These are phyloP conservation scores for Subanguina moxae DNA, from an alignment of 1,140 invertebrate genomes.

Conservation along the genomic window DNA sequence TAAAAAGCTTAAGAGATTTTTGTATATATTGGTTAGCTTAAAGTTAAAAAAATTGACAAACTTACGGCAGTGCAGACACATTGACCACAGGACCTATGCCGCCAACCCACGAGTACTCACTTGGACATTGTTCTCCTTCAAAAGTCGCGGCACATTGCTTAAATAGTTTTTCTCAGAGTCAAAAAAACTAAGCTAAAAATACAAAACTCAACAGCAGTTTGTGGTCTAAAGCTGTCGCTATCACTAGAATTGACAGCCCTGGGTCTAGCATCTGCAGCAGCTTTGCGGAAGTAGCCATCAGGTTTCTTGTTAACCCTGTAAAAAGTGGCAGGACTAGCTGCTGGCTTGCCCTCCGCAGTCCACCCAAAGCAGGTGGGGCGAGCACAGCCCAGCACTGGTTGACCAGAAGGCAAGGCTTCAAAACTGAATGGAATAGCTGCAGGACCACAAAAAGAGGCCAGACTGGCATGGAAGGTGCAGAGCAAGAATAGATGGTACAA, in stretches of 20 bases:
- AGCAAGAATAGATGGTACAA: too few species aligned
- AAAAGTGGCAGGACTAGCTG: constrained; percentile 39
- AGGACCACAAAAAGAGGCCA: constrained; percentile 50
- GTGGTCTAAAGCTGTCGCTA: constrained; percentile 16
- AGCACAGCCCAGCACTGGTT: constrained; percentile 55
- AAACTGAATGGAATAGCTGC: constrained; percentile 50
- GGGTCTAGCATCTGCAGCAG: neutral
- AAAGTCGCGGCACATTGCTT: constrained; percentile 46
- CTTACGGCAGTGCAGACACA: constrained; percentile 39
- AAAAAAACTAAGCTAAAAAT: constrained; percentile 3
- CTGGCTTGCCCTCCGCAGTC: constrained; percentile 35
- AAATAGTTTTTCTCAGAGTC: neutral
- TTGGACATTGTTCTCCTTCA: constrained; percentile 37
- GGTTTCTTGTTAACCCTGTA: constrained; percentile 33
- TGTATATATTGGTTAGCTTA: too few species aligned
- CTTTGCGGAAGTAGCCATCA: constrained; percentile 27
- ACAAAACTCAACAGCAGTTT: constrained; percentile 16
- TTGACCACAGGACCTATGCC: constrained; percentile 49
- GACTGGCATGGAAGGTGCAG: neutral
- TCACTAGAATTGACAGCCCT: constrained; percentile 25
- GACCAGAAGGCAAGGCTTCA: constrained; percentile 47
- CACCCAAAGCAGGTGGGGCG: constrained; percentile 55
- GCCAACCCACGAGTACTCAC: constrained; percentile 50
- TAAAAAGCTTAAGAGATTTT: too few species aligned
- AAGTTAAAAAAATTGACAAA: constrained; percentile 10